Evolutionary conservation across 2,113 vertebrate genomes (phyloP), one percentile per base, ranked within the genome.

Genomic region (Cyprinodon tularosa): DNA sequence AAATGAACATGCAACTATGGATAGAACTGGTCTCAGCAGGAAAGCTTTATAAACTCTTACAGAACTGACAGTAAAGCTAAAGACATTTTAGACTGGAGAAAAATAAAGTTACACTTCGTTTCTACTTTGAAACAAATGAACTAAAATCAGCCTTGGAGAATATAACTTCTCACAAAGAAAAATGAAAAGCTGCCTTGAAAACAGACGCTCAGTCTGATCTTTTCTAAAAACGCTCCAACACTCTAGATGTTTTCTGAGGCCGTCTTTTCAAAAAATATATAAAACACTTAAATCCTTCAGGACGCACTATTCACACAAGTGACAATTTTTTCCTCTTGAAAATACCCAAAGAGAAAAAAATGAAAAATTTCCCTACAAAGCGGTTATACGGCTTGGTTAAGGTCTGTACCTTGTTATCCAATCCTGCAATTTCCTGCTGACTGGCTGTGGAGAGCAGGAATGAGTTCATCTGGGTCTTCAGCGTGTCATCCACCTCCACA

Each of bases 381-480:
- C 50, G 17, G 50, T 20, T 12, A 60, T 48, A 13, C 11, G 12
- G 17, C 2, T 37, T 3, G 8, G 40, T 3, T 0, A 12, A 44
- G 39, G 37, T 40, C 13, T 45, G 64, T 72, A 99, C 98, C 97
- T 99, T 99, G 90, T 99, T 99, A 91, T 99, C 98, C 87, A 99
- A 91, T 75, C 98, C 96, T 61, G 98, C 98, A 12, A 99, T 99
- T 84, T 99, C 98, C 93, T 99, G 98, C 69, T 99, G 98, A 84
- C 98, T 99, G 86, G 98, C 97, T 9, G 98, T 99, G 76, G 98
- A 99, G 0, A 99, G 95, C 81, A 99, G 94, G 70, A 99, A 99
- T 62, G 98, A 99, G 93, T 99, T 99, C 98, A 99, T 99, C 94
- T 99, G 98, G 7, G 98, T 99, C 93, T 99, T 99, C 85, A 99